Conservation (phyloP, 2,113 vertebrate genomes). For the Albula glossodonta region DNA sequence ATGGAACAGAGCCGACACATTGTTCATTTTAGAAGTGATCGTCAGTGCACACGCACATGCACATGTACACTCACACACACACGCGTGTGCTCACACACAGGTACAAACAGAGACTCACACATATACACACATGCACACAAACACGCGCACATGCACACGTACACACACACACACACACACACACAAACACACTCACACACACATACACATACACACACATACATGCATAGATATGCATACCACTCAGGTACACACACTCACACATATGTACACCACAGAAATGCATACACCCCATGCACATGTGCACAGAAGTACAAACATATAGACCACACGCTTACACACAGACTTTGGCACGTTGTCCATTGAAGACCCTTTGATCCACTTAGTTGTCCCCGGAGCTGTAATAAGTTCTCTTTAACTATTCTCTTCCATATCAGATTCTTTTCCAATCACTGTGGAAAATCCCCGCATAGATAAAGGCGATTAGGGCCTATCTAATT, state of each 20-base stretch:
- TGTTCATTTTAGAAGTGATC: not conserved
- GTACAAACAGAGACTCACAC: no score
- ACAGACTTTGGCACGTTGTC: no score
- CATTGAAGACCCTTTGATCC: no score
- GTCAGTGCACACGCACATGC: not conserved
- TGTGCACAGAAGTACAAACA: no score
- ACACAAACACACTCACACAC: not conserved
- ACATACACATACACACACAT: not conserved
- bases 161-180: not conserved
- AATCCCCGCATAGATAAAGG: not conserved
- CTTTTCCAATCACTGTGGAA: constrained; percentile 14
- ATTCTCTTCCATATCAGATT: not conserved
- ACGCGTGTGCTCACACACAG: not conserved
- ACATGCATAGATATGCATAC: not conserved
- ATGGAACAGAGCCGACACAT: not conserved
- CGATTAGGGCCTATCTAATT: constrained; percentile 17
- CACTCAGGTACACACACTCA: no score
- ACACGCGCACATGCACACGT: not conserved
- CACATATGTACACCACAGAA: no score
- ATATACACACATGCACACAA: not conserved
- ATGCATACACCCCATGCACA: no score
- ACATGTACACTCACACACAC: not conserved
- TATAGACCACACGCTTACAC: no score
- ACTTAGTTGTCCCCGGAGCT: not conserved
- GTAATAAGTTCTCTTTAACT: constrained; percentile 2